These are phyloP conservation scores for Sarcophaga subvicina DNA, from an alignment of 2,888 invertebrate species.

Conservation along the genomic window DNA sequence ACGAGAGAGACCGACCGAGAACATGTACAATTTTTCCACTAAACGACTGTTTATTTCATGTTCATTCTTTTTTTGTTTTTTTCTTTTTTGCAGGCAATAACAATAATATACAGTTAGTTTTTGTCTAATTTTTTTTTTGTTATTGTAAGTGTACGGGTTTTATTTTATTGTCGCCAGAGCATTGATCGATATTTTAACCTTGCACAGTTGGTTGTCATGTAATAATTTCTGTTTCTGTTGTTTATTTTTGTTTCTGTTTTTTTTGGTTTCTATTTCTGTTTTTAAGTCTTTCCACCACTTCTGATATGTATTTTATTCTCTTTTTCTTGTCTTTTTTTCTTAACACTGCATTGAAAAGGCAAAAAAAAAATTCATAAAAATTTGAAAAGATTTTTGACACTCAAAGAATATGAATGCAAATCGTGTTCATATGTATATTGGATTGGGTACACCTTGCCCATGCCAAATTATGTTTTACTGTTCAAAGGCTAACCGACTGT, in stretches of 20 bases:
- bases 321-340: no score
- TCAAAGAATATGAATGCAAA: slow-evolving; percentile 56
- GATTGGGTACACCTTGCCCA: slow-evolving; percentile 48
- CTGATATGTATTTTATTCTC: no score
- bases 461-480: not conserved
- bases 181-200: slow-evolving; percentile 76
- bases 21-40: slow-evolving; percentile 11
- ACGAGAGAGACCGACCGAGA: no score
- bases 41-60: slow-evolving; percentile 26
- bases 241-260: slow-evolving; percentile 21
- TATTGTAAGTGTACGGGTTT: not conserved
- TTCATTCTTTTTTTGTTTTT: not conserved
- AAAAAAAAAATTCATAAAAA: slow-evolving; percentile 45
- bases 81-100: not conserved
- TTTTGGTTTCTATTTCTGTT: slow-evolving; percentile 30
- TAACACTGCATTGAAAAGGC: not conserved
- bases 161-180: slow-evolving; percentile 38
- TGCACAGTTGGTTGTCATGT: slow-evolving; percentile 73
- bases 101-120: slow-evolving; percentile 49
- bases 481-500: slow-evolving; percentile 15
- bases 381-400: slow-evolving; percentile 64
- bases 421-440: slow-evolving; percentile 54
- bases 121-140: not conserved
- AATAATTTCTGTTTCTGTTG: slow-evolving; percentile 58
- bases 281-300: not conserved